Evolutionary conservation across 2,888 invertebrate genomes (phyloP), one percentile per base, ranked within the genome.

Genomic region (Spodoptera picta): DNA sequence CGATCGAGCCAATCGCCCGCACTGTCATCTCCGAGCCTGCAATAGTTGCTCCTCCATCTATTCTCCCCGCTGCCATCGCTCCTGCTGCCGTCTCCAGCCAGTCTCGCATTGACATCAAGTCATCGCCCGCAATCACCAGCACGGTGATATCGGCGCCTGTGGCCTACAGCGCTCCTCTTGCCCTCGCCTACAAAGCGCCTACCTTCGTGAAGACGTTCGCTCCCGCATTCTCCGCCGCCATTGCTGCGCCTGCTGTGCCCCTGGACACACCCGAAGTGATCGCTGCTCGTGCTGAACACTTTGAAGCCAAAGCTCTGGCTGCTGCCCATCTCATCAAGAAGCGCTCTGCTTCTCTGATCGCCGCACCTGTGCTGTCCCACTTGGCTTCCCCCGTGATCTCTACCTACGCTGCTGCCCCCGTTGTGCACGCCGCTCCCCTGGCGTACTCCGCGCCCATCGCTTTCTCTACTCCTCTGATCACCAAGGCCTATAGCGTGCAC

Each of bases 261-360:
- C 77, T 89, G 44, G 92, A 93, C 52, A 92, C 93, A 7, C 90
- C 92, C 48, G 93, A 92, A 69, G 91, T 93, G 14, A 75, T 89
- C 57, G 92, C 93, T 52, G 93, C 93, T 41, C 92, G 90, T 56
- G 87, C 90, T 51, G 91, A 90, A 19, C 93, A 92, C 81, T 88
- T 90, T 46, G 87, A 92, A 75, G 91, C 93, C 50, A 91, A 93
- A 69, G 90, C 90, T 59, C 72, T 89, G 7, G 85, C 89, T 66
- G 90, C 86, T 27, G 83, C 83, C 11, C 94, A 94, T 75, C 73
- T 87, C 60, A 90, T 95, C 79, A 83, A 86, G 69, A 95, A 95
- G 80, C 92, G 95, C 12, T 94, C 94, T 1, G 90, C 83, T 42
- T 60, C 80, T 19, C 60, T 87, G 31, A 31, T 80, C 24, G 87